Percentiles rank a stretch among this genome's conserved stretches.
Conservation (phyloP, 2,797 vertebrate genomes). For the Danionella dracula region DNA sequence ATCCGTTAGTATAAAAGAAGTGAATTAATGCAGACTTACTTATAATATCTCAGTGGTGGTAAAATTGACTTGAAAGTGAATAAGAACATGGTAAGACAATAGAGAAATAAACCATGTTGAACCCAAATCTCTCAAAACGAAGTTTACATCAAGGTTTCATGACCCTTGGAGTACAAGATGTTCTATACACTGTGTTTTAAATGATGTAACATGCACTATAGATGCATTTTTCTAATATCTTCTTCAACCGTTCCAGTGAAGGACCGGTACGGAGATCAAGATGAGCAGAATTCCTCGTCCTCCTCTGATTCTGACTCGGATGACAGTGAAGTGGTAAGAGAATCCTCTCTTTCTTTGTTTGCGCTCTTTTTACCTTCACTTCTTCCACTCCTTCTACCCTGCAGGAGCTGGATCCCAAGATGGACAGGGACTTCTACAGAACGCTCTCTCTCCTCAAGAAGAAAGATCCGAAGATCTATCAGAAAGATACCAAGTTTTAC, state of each 20-base stretch:
- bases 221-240: background rate
- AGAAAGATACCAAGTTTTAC: constrained; percentile 75
- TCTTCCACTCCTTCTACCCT: background rate
- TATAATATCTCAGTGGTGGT: too few relatives aligned
- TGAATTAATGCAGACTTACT: too few relatives aligned
- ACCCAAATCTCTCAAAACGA: too few relatives aligned
- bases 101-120: too few relatives aligned
- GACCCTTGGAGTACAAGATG: too few relatives aligned
- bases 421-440: constrained; percentile 83
- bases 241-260: constrained; percentile 67
- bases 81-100: too few relatives aligned
- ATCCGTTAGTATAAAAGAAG: too few relatives aligned
- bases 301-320: constrained; percentile 78
- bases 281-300: constrained; percentile 50
- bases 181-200: too few relatives aligned
- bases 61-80: too few relatives aligned
- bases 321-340: constrained; percentile 71
- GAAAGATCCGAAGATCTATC: constrained; percentile 85
- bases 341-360: background rate
- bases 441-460: constrained; percentile 86
- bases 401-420: constrained; percentile 76
- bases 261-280: constrained; percentile 77
- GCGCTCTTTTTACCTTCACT: background rate
- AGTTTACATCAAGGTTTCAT: too few relatives aligned
- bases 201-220: too few relatives aligned